Evolutionary conservation across 2,113 vertebrate genomes (phyloP).

Genomic region (Calidris pygmaea): DNA sequence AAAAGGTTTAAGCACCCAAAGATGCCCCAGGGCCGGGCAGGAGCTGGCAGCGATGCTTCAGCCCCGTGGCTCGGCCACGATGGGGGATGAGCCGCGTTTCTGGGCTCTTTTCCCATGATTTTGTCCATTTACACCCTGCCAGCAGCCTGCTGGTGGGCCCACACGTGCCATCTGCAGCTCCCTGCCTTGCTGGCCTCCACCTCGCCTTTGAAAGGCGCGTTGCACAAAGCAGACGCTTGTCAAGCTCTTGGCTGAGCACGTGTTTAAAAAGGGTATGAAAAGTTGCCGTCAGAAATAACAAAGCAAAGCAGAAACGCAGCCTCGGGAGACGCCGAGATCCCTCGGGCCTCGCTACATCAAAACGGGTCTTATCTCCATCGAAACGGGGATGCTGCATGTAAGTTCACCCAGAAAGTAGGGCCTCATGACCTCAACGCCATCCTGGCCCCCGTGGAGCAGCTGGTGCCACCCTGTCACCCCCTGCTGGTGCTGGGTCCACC

Average conservation of each 20-base stretch:
- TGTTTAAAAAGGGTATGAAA: background rate
- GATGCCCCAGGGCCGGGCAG: background rate
- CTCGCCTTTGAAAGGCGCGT: rapidly evolving
- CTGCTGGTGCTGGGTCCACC: background rate
- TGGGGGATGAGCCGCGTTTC: rapidly evolving
- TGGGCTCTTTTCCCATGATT: background rate
- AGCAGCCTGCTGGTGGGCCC: background rate
- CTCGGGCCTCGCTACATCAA: rapidly evolving
- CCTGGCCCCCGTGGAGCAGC: background rate
- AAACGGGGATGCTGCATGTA: background rate
- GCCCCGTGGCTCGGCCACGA: rapidly evolving
- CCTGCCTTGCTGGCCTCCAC: background rate
- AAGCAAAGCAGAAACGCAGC: background rate
- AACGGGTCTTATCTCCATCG: background rate
- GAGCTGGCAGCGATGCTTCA: background rate
- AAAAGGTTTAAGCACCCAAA: background rate
- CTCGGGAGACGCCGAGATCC: background rate
- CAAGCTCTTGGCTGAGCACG: rapidly evolving
- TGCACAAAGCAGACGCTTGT: background rate
- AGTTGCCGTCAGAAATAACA: background rate
- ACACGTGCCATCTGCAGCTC: background rate
- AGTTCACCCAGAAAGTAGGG: background rate
- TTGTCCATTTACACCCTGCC: background rate
- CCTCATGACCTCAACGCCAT: rapidly evolving
- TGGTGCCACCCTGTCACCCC: background rate